Evolutionary conservation across 2,113 vertebrate genomes (phyloP), one percentile per base, ranked within the genome.

Genomic region (Argyrosomus japonicus): DNA sequence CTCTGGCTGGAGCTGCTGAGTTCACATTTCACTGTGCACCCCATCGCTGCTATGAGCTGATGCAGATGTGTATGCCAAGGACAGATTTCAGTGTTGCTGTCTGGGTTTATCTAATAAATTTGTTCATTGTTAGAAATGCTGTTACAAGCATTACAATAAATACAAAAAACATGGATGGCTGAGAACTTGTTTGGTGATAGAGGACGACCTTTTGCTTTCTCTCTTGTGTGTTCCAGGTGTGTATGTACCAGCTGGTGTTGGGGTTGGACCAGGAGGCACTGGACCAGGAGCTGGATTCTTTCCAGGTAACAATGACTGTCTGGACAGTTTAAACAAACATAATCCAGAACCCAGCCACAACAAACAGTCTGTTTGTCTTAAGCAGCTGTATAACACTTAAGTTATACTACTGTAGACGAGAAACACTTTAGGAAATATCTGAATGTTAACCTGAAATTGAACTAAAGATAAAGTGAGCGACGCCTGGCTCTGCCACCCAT

Each of bases 231-330:
- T 89, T 92, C 19, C 82, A 96, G 95, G 95, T 88, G 94, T 95
- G 40, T 96, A 95, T 68, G 43, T 95, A 50, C 95, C 95, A 80
- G 73, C 92, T 51, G 94, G 92, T 65, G 57, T 83, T 84, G 94
- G 92, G 70, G 74, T 87, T 57, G 89, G 88, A 82, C 65, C 83
- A 71, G 94, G 92, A 82, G 93, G 86, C 7, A 32, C 50, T 54
- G 87, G 88, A 85, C 83, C 87, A 77, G 93, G 94, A 60, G 83
- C 89, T 82, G 94, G 92, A 85, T 77, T 82, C 77, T 94, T 89
- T 88, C 95, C 93, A 94, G 94, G 95, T 96, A 93, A 89, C 48
- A 74, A 36, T 64, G 25, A 75, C 47, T 84, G 64, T 60, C 86
- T 40, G 74, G 14, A 77, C 23, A 69, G 50, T 60, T 82, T 70